Evolutionary conservation across 2,888 invertebrate genomes (phyloP), one percentile per base, ranked within the genome.

Genomic region (Serripes groenlandicus): DNA sequence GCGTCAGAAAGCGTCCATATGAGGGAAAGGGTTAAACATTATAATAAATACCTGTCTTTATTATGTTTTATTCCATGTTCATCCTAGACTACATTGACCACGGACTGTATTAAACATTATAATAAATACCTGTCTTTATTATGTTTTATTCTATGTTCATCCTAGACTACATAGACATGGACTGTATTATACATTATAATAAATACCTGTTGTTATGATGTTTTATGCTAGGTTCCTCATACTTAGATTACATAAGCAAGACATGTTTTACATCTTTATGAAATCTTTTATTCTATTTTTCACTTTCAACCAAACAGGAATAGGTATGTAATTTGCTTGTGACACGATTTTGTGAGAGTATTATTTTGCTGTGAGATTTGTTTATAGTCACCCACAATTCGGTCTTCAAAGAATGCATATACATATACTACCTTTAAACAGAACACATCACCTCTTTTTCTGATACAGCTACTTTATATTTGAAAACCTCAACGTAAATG

Each of bases 261-360:
- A n/a, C n/a, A n/a, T n/a, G n/a, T n/a, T n/a, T n/a, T n/a, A n/a
- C n/a, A n/a, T n/a, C n/a, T n/a, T n/a, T n/a, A n/a, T n/a, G n/a
- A n/a, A n/a, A n/a, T n/a, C n/a, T n/a, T n/a, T n/a, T n/a, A n/a
- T n/a, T n/a, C n/a, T n/a, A n/a, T n/a, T n/a, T n/a, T n/a, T n/a
- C n/a, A n/a, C n/a, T n/a, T n/a, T n/a, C n/a, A n/a, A n/a, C 58
- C 9, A 49, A 15, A 49, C 52, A 69, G 69, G 52, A 32, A 49
- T 52, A 26, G 34, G 30, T 69, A 54, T 52, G 54, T 71, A 34
- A 34, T n/a, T 5, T 28, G 15, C 32, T 21, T 54, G 34, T 66
- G n/a, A n/a, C n/a, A n/a, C n/a, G n/a, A n/a, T n/a, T n/a, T n/a
- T n/a, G n/a, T n/a, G n/a, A n/a, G n/a, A n/a, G n/a, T n/a, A n/a